A percentile compares a stretch with the other conserved stretches of the same genome.
Evolutionary conservation across 2,888 invertebrate genomes (phyloP).

Genomic region (Pristionchus exspectatus): DNA sequence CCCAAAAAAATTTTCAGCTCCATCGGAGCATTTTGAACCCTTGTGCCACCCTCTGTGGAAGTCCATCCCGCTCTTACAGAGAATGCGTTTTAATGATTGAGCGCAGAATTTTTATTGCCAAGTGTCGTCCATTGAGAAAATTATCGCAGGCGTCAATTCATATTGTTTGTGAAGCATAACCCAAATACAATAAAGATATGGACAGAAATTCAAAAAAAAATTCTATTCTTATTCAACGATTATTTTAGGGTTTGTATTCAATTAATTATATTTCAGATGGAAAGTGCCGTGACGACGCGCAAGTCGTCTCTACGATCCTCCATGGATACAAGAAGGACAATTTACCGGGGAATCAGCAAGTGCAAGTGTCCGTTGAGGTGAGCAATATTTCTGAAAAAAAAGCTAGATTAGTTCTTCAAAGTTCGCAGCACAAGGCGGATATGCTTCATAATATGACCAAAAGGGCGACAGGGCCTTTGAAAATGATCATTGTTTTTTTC

Average conservation of each 20-base stretch:
- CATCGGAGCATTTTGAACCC: no score
- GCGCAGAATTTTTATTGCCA: no score
- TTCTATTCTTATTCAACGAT: neutral
- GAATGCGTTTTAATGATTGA: no score
- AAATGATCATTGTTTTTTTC: no score
- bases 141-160: neutral
- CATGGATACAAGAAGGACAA: conserved; percentile 74
- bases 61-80: no score
- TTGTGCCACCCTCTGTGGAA: no score
- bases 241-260: neutral
- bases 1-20: no score
- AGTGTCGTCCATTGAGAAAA: neutral
- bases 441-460: no score
- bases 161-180: neutral
- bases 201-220: neutral
- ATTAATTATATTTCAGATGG: neutral
- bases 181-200: neutral
- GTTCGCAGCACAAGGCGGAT: no score
- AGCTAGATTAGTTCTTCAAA: no score
- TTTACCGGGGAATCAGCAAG: conserved; percentile 75
- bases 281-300: conserved; percentile 64
- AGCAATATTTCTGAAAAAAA: neutral
- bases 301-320: conserved; percentile 66
- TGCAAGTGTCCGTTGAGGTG: conserved; percentile 77
- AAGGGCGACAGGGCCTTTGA: no score